Percentiles rank a stretch among this genome's conserved stretches.
Conservation (phyloP, 2,888 invertebrate genomes). For the Julus scanicus region DNA sequence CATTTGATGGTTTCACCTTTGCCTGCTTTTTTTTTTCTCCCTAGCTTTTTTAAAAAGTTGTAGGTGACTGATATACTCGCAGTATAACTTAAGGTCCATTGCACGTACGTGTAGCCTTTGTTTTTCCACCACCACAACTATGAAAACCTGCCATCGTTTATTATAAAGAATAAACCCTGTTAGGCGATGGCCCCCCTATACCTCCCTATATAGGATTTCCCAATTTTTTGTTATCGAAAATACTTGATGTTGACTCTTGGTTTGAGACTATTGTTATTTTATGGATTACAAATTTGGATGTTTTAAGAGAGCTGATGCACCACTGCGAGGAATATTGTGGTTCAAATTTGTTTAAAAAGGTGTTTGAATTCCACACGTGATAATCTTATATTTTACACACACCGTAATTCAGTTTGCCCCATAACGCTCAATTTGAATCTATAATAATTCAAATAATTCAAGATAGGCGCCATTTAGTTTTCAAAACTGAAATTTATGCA, state of each 20-base stretch:
- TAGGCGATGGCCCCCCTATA: not conserved
- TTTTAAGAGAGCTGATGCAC: too few relatives aligned
- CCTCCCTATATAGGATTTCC: not conserved
- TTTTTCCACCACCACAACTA: not conserved
- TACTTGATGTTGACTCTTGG: too few relatives aligned
- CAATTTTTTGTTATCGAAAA: not conserved
- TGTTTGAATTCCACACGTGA: too few relatives aligned
- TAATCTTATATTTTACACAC: too few relatives aligned
- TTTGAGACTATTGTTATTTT: not conserved
- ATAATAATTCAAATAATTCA: too few relatives aligned
- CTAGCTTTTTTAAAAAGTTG: not conserved
- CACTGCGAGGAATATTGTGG: too few relatives aligned
- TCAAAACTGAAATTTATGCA: not conserved
- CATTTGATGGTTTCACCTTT: constrained; percentile 26
- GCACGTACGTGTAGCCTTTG: constrained; percentile 4
- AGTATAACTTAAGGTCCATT: not conserved
- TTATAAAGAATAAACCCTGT: constrained; percentile 18
- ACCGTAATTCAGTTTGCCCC: too few relatives aligned
- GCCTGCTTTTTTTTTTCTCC: not conserved
- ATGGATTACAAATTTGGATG: not conserved
- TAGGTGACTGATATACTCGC: not conserved
- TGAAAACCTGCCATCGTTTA: not conserved
- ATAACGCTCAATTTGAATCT: too few relatives aligned
- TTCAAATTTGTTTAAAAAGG: too few relatives aligned
- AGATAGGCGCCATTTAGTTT: not conserved